Evolutionary conservation across 2,888 invertebrate genomes (phyloP), one percentile per base, ranked within the genome.

Genomic region (Acleris laterana): DNA sequence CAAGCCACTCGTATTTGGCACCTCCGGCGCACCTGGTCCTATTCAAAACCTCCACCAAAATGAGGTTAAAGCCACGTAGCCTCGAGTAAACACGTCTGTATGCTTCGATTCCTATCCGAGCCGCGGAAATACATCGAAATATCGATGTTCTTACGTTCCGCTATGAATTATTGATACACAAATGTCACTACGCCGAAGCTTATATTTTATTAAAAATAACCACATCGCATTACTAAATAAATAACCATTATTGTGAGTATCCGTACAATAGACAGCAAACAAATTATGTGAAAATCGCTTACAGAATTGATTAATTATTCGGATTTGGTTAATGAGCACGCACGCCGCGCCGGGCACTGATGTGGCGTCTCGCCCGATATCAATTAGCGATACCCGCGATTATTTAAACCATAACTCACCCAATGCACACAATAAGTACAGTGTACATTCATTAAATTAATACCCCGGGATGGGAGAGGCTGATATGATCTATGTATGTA

Each of bases 131-230:
- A 48, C 49, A 28, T 28, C 55, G 55, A 65, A 22, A 73, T 74
- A 74, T 69, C 69, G 67, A 68, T 60, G 60, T 50, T 60, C 60
- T 42, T 65, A 65, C 60, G 64, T n/a, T 60, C 55, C 70, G 72
- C 72, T 84, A 86, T 88, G 84, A 87, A 86, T 86, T 87, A 87
- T 88, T 85, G 81, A 86, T 71, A 69, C 60, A 48, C 60, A 70
- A 71, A 75, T 66, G 69, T 66, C 60, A 46, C 55, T 42, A 63
- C 51, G 55, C 20, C 46, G 48, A 49, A 22, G 16, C 22, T 38
- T 20, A 55, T 25, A 60, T 60, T 32, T 48, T 46, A 53, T 56
- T 20, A 48, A 49, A 22, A 51, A 17, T 28, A 25, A 25, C 51
- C 44, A 20, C 19, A 20, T 13, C n/a, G 20, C 3, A 20, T 20